Evolutionary conservation across 1,140 invertebrate genomes (phyloP).

Genomic region (Pseudomyrmex flavicornis): DNA sequence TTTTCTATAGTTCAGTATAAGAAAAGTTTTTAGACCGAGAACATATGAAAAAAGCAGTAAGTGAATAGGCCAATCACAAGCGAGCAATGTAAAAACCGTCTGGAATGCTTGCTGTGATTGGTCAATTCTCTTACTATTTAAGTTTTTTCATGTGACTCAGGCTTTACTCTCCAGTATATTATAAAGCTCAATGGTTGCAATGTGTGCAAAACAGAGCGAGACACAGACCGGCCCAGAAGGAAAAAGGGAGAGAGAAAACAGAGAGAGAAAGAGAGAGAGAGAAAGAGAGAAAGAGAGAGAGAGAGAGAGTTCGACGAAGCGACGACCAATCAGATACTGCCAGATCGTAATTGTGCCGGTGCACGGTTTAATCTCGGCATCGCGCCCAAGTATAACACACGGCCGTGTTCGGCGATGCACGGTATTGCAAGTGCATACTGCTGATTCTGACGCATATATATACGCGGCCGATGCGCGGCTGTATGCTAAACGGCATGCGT

Average conservation of each 20-base stretch:
- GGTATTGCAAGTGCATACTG: conserved; percentile 22
- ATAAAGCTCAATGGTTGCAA: too few species aligned
- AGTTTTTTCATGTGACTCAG: too few species aligned
- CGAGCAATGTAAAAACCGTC: too few species aligned
- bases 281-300: conserved; percentile 64
- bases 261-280: conserved; percentile 31
- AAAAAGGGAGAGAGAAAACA: conserved; percentile 6
- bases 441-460: not conserved
- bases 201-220: conserved; percentile 26
- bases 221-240: not conserved
- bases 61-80: too few species aligned
- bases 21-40: too few species aligned
- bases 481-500: not conserved
- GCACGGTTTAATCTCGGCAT: conserved; percentile 84
- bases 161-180: too few species aligned
- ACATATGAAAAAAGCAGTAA: too few species aligned
- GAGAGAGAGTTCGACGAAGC: conserved; percentile 78
- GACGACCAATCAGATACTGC: conserved; percentile 82
- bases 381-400: conserved; percentile 73
- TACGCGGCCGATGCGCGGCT: too few species aligned
- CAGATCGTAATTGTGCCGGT: conserved; percentile 83
- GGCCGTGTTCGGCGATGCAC: conserved; percentile 45
- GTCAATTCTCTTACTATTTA: too few species aligned
- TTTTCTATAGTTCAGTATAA: too few species aligned
- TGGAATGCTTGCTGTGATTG: too few species aligned